These are phyloP conservation scores for Parazoanthus darwini DNA, from an alignment of 92 coral and sea anemone genomes.

Conservation along the genomic window DNA sequence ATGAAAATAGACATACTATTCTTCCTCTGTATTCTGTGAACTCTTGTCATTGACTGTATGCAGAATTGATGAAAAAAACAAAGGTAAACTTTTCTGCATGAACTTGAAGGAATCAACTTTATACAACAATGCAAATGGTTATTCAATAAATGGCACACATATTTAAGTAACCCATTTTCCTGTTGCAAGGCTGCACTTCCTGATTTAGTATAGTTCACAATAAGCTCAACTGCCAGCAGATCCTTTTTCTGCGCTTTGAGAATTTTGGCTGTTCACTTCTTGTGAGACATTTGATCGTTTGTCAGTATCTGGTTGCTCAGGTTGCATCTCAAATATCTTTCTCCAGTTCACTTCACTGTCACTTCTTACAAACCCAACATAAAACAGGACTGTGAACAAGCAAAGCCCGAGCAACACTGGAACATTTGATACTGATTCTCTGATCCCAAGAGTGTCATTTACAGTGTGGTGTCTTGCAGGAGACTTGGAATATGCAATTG, in stretches of 20 bases:
- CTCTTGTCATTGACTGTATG: too few relatives aligned
- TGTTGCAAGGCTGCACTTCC: not conserved
- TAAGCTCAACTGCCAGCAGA: not conserved
- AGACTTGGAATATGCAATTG: conserved; percentile 85
- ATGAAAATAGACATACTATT: too few relatives aligned
- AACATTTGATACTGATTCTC: conserved; percentile 50
- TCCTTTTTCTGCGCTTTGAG: not conserved
- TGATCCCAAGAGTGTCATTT: conserved; percentile 59
- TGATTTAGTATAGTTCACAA: not conserved
- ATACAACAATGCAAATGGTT: too few relatives aligned
- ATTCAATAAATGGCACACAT: too few relatives aligned
- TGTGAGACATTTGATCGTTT: not conserved
- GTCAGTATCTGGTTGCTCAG: conserved; percentile 49
- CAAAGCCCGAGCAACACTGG: conserved; percentile 64
- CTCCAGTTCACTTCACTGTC: conserved; percentile 51
- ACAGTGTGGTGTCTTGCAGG: conserved; percentile 75
- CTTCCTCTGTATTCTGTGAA: too few relatives aligned
- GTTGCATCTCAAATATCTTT: conserved; percentile 48
- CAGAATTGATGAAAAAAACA: too few relatives aligned
- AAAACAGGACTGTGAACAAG: conserved; percentile 56
- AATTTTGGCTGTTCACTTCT: not conserved
- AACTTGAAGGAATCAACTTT: too few relatives aligned
- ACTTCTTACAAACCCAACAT: conserved; percentile 62
- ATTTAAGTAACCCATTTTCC: too few relatives aligned
- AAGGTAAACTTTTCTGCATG: too few relatives aligned